phyloP scores from a whole-genome alignment of 2,797 vertebrate genomes.

The Liparis tanakae region DNA sequence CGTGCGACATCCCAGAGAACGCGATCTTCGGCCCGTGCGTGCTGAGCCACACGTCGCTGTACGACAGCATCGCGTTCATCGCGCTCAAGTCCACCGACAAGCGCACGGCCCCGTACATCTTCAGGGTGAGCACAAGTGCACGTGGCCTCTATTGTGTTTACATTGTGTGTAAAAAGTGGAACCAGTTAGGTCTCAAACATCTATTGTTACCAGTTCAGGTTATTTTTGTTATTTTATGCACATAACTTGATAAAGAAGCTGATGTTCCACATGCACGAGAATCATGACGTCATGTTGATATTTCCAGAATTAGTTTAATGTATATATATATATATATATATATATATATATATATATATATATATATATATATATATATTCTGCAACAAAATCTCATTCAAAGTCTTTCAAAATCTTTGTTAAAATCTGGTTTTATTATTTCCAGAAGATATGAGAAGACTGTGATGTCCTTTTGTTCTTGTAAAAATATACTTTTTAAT shows the following conservation, averaged over 20 bases:
- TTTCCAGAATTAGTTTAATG: background rate
- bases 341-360: too few relatives aligned
- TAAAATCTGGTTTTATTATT: background rate
- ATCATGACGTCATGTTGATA: background rate
- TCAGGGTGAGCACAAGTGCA: conserved; percentile 83
- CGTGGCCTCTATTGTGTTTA: too few relatives aligned
- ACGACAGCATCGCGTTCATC: conserved; percentile 98
- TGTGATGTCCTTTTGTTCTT: background rate
- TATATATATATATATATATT: too few relatives aligned
- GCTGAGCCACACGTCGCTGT: conserved; percentile 95
- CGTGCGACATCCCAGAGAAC: conserved; percentile 96
- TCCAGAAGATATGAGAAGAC: background rate
- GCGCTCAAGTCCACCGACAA: conserved; percentile 98
- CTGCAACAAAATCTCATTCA: background rate
- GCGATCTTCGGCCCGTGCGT: conserved; percentile 97
- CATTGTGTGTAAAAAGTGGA: too few relatives aligned
- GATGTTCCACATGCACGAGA: background rate
- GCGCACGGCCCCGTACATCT: conserved; percentile 95
- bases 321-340: too few relatives aligned
- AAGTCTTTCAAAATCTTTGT: background rate
- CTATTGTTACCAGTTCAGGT: background rate
- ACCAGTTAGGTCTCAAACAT: background rate
- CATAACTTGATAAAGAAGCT: background rate
- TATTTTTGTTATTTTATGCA: background rate
- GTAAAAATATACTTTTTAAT: background rate